phyloP scores from a whole-genome alignment of 2,888 invertebrate genomes.

The Coelopa pilipes region DNA sequence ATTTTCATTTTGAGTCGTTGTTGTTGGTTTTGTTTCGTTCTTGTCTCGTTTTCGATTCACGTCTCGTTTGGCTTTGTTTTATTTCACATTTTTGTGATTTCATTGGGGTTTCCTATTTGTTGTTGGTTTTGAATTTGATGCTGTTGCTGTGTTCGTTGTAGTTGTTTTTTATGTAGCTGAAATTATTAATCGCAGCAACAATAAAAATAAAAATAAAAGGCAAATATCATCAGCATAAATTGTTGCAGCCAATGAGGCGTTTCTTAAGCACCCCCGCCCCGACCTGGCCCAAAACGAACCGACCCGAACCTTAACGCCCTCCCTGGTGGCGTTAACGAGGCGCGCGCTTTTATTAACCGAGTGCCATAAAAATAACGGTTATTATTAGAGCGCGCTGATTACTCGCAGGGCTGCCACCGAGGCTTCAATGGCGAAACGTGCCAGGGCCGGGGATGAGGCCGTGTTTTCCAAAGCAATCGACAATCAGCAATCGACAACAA shows the following conservation, averaged over 20 bases:
- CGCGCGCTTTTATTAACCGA: constrained; percentile 7
- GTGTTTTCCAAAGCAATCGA: background rate
- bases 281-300: too few species aligned
- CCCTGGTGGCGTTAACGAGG: background rate
- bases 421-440: background rate
- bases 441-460: background rate
- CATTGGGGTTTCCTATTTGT: background rate
- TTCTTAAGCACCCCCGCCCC: background rate
- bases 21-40: background rate
- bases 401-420: background rate
- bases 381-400: constrained; percentile 14
- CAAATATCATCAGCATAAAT: constrained; percentile 7
- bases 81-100: background rate
- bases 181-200: constrained; percentile 1
- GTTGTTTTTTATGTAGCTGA: constrained; percentile 12
- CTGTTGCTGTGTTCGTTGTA: too few species aligned
- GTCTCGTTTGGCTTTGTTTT: background rate
- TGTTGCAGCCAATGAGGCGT: constrained; percentile 20
- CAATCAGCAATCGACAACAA: too few species aligned
- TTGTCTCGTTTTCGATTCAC: too few species aligned
- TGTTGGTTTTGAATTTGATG: background rate
- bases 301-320: too few species aligned
- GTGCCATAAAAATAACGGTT: constrained; percentile 26
- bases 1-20: background rate
- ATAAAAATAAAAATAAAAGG: background rate